Base-by-base conservation (phyloP, 2,888 invertebrate genomes). In the Candidula unifasciata region DNA sequence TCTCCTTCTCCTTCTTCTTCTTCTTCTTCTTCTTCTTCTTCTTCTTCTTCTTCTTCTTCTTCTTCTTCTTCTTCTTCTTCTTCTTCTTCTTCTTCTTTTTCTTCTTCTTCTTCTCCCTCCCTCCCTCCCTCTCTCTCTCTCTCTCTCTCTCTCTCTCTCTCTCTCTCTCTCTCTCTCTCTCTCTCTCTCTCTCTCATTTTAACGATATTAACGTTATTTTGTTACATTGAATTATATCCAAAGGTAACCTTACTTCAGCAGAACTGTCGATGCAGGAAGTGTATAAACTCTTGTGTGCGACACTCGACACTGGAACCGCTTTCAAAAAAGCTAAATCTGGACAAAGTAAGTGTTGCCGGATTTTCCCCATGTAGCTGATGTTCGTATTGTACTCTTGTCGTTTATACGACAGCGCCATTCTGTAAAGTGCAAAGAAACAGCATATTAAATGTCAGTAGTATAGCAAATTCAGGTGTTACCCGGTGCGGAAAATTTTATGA, bases 281-380 rank as follows among this genome's bases (percentile, higher is more conserved):
- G 60, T 21, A 13, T 21, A 21, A 60, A 60, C 60, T 24, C 6
- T 5, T 60, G 60, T 60, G 21, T 18, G 13, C 44, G 44, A 6
- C 13, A 44, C 44, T 44, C 13, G 44, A 44, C 44, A 44, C 6
- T 10, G 44, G 44, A 44, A 6, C 13, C 44, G 44, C 44, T 44
- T 44, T 44, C 44, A 44, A 10, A 44, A 13, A 6, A 44, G 44
- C 13, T 44, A 44, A 13, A 18, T 66, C n/a, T n/a, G 79, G 79
- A 10, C 57, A 79, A 18, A 44, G 8, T 3, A 79, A 44, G 37
- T 52, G 18, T 16, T 79, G 79, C 5, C 79, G 79, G 3, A 44
- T 18, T 64, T 33, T 64, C 5, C 79, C 79, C 79, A 79, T 79
- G 44, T 64, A 64, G 52, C 79, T 79, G 66, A 79, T 24, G 66